Conservation (phyloP, 2,797 vertebrate species). For the Anniella stebbinsi region DNA sequence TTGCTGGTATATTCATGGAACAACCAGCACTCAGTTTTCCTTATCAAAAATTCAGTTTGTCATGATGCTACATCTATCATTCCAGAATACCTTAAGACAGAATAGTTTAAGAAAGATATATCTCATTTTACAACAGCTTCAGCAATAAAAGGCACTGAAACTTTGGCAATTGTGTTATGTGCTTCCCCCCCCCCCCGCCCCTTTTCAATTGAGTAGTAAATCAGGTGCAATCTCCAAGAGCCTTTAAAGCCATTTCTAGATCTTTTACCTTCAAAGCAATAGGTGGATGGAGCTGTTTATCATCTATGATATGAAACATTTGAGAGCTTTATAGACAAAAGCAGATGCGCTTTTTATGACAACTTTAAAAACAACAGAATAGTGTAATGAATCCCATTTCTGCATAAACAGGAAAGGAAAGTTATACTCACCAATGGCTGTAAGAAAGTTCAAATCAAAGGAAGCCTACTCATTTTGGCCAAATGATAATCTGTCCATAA, state of each 20-base stretch:
- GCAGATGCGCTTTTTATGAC: constrained; percentile 43
- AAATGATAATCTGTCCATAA: neutral
- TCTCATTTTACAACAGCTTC: constrained; percentile 13
- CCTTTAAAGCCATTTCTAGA: constrained; percentile 33
- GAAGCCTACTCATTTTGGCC: neutral
- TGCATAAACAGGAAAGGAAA: neutral
- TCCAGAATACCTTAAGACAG: neutral
- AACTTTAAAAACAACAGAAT: constrained; percentile 41
- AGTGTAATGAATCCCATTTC: neutral
- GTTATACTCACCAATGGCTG: neutral
- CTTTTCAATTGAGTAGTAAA: constrained; percentile 9
- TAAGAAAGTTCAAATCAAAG: neutral
- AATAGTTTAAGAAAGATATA: constrained; percentile 19
- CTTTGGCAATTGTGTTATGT: constrained; percentile 7
- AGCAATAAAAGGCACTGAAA: constrained; percentile 28
- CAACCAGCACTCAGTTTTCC: neutral
- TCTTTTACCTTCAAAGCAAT: constrained; percentile 33
- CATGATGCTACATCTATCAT: neutral
- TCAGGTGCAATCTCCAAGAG: constrained; percentile 25
- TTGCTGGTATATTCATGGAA: neutral
- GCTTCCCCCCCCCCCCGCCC: neutral
- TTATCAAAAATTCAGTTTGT: neutral
- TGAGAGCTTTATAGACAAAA: constrained; percentile 45
- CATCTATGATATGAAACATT: constrained; percentile 34
- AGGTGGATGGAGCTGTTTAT: constrained; percentile 27